Base-by-base conservation (phyloP, 2,113 vertebrate genomes). In the Barbus barbus region DNA sequence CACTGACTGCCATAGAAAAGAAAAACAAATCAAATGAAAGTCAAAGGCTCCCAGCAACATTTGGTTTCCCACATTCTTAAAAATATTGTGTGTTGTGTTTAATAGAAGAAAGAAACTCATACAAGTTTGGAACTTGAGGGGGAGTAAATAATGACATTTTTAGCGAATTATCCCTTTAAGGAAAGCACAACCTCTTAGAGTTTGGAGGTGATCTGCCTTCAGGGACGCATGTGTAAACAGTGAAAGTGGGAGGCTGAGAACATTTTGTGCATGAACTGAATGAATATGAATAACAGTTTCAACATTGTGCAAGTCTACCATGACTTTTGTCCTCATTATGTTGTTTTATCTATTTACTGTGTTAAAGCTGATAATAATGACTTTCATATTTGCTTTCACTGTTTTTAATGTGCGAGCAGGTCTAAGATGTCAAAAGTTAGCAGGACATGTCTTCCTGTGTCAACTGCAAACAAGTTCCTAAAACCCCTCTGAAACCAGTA, bases 171-270 rank as follows among this genome's bases (percentile, higher is more conserved):
- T 73, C 3, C 38, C 20, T 73, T 77, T 36, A 41, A 77, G 53
- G 74, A 83, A 46, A 78, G 65, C 65, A 78, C 51, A 36, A 67
- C 26, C 53, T 88, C 56, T 58, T 20, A 28, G 1, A 2, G 22
- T 75, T 75, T 31, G 24, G 24, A 74, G 44, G 44, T 74, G 72
- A 48, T 74, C 71, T 58, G 28, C 61, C 31, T 56, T 87, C 33
- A 33, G 14, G 84, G 75, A 65, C 75, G 58, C 18, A 63, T 83
- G 80, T 65, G 20, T 84, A 28, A 44, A 61, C 78, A 82, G 67
- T 72, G 61, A 82, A 28, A 84, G 20, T 81, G 75, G 53, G 84
- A 82, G 56, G 44, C 86, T 60, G 87, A 63, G 53, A 83, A 86
- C 56, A 82, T 88, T 87, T 86, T 72, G 22, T 75, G 38, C 38